phyloP scores from a whole-genome alignment of 2,888 invertebrate species.

The Bruchidius siliquastri region DNA sequence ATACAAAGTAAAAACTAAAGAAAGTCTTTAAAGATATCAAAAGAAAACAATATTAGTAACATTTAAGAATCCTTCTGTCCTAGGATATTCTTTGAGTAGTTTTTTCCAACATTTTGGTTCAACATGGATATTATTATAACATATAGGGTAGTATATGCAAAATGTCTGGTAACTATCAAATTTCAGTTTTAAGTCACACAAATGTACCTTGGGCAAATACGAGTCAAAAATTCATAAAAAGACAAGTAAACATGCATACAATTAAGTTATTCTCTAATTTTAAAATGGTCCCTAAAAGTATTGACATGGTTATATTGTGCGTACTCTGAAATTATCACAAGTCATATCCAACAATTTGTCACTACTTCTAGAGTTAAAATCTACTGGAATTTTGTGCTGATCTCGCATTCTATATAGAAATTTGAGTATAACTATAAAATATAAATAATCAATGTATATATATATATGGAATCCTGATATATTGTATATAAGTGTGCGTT shows the following conservation, averaged over 20 bases:
- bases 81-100: too few species aligned
- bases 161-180: too few species aligned
- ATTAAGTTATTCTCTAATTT: neutral
- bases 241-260: neutral
- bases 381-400: neutral
- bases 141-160: too few species aligned
- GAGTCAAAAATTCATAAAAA: neutral
- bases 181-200: neutral
- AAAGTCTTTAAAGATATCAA: too few species aligned
- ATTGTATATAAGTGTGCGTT: neutral
- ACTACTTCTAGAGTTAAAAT: neutral
- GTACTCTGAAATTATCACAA: neutral
- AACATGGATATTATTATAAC: too few species aligned
- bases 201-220: neutral
- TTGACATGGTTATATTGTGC: neutral
- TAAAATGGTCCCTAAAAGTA: neutral
- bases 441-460: neutral
- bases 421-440: too few species aligned
- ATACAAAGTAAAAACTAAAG: too few species aligned
- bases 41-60: too few species aligned
- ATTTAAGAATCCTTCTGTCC: too few species aligned
- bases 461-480: neutral
- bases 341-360: neutral
- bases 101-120: too few species aligned
- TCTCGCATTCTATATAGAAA: neutral